Conservation (phyloP, 2,113 vertebrate species). For the Copsychus sechellarum region DNA sequence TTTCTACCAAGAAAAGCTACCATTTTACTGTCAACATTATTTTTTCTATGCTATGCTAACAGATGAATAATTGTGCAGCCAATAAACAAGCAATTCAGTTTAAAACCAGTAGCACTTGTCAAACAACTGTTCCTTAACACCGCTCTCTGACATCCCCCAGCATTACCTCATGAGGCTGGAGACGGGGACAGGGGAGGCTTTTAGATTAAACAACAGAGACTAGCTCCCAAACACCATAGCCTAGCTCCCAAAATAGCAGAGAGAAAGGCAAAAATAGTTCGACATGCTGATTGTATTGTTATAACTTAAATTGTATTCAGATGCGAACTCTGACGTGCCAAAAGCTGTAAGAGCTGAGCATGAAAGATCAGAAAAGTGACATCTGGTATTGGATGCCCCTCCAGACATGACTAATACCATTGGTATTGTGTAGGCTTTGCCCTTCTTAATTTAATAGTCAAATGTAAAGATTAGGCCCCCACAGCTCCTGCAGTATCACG, state of each 20-base stretch:
- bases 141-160: background rate
- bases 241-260: slow-evolving; percentile 63
- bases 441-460: slow-evolving; percentile 77
- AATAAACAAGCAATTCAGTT: slow-evolving; percentile 13
- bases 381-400: slow-evolving; percentile 79
- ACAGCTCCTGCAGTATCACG: slow-evolving; percentile 9
- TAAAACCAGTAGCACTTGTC: slow-evolving; percentile 60
- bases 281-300: slow-evolving; percentile 76
- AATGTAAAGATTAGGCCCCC: slow-evolving; percentile 66
- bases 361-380: slow-evolving; percentile 79
- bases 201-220: slow-evolving; percentile 50
- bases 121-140: slow-evolving; percentile 30
- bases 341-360: slow-evolving; percentile 70
- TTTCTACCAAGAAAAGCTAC: background rate
- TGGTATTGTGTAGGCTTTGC: slow-evolving; percentile 78
- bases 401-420: slow-evolving; percentile 81
- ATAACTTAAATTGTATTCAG: slow-evolving; percentile 79
- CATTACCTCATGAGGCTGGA: slow-evolving; percentile 38
- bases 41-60: background rate
- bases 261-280: slow-evolving; percentile 65
- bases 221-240: background rate
- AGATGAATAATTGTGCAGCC: background rate
- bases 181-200: background rate
- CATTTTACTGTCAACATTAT: background rate
- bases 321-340: slow-evolving; percentile 75